Evolutionary conservation across 64 coral and sea anemone species (phyloP).

Genomic region (Montipora capricornis): DNA sequence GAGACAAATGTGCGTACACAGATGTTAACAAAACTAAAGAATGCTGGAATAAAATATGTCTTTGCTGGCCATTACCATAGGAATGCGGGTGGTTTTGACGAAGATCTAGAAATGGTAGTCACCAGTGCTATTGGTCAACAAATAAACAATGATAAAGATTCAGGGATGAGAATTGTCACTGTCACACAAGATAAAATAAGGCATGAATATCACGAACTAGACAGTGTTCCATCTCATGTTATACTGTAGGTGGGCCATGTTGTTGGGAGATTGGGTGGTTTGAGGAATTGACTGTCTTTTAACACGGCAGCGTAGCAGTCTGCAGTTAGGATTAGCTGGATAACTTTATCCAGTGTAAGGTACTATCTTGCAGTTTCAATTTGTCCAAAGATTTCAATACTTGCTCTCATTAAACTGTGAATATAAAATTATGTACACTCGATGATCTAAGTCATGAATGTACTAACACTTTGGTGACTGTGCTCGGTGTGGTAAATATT

Average conservation of each 20-base stretch:
- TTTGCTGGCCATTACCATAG: slow-evolving; percentile 99
- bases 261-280: no score
- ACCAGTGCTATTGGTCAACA: slow-evolving; percentile 97
- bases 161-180: slow-evolving; percentile 87
- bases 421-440: no score
- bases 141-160: slow-evolving; percentile 94
- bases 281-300: no score
- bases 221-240: slow-evolving; percentile 78
- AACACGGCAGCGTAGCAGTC: no score
- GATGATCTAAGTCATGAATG: no score
- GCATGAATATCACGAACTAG: slow-evolving; percentile 90
- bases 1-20: slow-evolving; percentile 52
- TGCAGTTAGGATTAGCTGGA: no score
- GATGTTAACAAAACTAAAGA: slow-evolving; percentile 87
- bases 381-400: no score
- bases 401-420: no score
- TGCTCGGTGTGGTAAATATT: no score
- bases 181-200: slow-evolving; percentile 77
- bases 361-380: no score
- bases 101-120: slow-evolving; percentile 95
- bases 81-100: slow-evolving; percentile 98
- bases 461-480: no score
- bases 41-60: slow-evolving; percentile 90
- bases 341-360: no score
- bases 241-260: slow-evolving; percentile 37